phyloP scores from a whole-genome alignment of 1,140 invertebrate species.

The Drosophila bifasciata region DNA sequence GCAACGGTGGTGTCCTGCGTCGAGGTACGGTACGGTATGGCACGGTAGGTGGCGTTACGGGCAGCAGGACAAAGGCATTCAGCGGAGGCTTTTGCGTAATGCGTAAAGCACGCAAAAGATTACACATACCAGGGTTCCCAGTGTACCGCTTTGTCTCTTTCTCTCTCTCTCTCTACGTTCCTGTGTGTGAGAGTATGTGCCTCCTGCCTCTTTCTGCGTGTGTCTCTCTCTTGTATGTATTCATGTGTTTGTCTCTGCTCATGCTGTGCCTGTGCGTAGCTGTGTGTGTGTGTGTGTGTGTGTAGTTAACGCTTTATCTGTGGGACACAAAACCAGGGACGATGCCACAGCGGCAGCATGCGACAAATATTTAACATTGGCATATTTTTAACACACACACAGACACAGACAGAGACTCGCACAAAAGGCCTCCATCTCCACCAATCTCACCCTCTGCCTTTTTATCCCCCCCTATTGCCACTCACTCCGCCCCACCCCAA shows the following conservation, averaged over 20 bases:
- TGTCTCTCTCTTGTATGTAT: constrained; percentile 4
- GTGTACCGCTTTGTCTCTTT: too few relatives aligned
- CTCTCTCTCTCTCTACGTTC: neutral
- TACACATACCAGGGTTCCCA: constrained; percentile 66
- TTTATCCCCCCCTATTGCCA: constrained; percentile 36
- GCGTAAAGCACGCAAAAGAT: constrained; percentile 81
- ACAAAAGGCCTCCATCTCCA: constrained; percentile 27
- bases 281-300: constrained; percentile 31
- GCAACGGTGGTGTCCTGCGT: constrained; percentile 74
- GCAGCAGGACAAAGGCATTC: too few relatives aligned
- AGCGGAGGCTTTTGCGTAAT: constrained; percentile 48
- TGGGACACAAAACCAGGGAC: constrained; percentile 66
- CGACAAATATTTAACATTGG: constrained; percentile 81
- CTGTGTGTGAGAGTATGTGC: neutral
- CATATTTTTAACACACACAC: constrained; percentile 75
- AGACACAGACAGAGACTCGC: constrained; percentile 10
- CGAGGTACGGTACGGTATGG: constrained; percentile 21
- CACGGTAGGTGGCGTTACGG: neutral
- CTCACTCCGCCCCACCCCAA: constrained; percentile 32
- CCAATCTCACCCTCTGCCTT: constrained; percentile 33
- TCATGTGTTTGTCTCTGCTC: constrained; percentile 12
- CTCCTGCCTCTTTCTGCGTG: too few relatives aligned
- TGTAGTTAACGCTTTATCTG: constrained; percentile 79
- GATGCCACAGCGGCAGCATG: constrained; percentile 56
- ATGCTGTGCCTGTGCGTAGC: constrained; percentile 12